A percentile compares a stretch with the other conserved stretches of the same genome.
phyloP scores from a whole-genome alignment of 2,797 vertebrate species.

The Pelobates cultripes region DNA sequence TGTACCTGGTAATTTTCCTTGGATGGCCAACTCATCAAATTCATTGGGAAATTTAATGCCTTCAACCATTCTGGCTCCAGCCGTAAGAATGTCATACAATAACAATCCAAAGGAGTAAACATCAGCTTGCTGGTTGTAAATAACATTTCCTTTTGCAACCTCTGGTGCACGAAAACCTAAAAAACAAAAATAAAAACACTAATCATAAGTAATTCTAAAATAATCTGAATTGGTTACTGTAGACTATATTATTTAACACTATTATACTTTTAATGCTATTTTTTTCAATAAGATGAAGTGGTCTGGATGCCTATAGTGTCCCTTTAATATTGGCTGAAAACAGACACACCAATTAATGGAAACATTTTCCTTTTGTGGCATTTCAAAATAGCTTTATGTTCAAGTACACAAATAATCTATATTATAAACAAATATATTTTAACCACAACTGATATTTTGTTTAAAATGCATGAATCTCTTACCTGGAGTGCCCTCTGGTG shows the following conservation, averaged over 20 bases:
- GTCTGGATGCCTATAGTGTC: too few relatives aligned
- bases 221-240: too few relatives aligned
- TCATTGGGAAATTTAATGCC: conserved; percentile 96
- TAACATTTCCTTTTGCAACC: conserved; percentile 91
- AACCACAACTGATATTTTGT: background rate
- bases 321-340: too few relatives aligned
- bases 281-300: too few relatives aligned
- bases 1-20: conserved; percentile 91
- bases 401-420: too few relatives aligned
- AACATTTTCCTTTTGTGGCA: too few relatives aligned
- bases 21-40: conserved; percentile 93
- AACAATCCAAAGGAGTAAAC: conserved; percentile 95
- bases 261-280: too few relatives aligned
- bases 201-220: too few relatives aligned
- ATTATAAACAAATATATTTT: too few relatives aligned
- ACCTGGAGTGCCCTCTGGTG: conserved; percentile 97
- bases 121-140: conserved; percentile 96
- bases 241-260: too few relatives aligned
- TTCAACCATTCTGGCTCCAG: conserved; percentile 88
- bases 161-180: conserved; percentile 93
- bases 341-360: too few relatives aligned
- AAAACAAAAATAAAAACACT: conserved; percentile 51
- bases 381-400: too few relatives aligned
- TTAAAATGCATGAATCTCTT: background rate
- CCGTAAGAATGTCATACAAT: conserved; percentile 93